These are phyloP conservation scores for Apodemia duryi DNA, from an alignment of 2,888 invertebrate species.

Conservation along the genomic window DNA sequence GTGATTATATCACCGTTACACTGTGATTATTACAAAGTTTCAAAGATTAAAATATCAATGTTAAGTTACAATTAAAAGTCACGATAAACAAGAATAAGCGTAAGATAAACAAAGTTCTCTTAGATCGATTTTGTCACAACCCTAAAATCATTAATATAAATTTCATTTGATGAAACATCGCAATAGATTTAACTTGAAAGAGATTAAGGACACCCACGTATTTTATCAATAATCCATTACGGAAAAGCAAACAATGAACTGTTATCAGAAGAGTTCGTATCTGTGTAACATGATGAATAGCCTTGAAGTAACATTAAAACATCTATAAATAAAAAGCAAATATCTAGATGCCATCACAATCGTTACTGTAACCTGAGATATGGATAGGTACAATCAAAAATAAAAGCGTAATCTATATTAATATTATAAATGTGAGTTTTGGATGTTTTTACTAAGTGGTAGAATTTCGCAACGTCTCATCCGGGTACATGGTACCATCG, in stretches of 20 bases:
- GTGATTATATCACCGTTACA: too few relatives aligned
- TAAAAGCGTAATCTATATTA: constrained; percentile 12
- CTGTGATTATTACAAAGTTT: too few relatives aligned
- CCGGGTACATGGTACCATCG: too few relatives aligned
- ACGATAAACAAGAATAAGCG: too few relatives aligned
- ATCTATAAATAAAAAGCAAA: constrained; percentile 76
- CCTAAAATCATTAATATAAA: constrained; percentile 52
- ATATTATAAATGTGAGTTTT: too few relatives aligned
- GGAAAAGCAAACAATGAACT: constrained; percentile 70
- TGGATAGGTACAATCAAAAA: constrained; percentile 31
- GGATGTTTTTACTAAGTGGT: too few relatives aligned
- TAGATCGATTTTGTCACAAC: constrained; percentile 12
- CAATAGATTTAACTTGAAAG: constrained; percentile 52
- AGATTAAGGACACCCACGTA: constrained; percentile 76
- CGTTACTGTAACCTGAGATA: constrained; percentile 48
- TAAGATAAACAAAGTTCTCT: neutral
- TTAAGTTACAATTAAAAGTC: too few relatives aligned
- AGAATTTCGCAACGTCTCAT: too few relatives aligned
- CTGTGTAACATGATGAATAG: constrained; percentile 65
- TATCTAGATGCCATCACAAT: constrained; percentile 58
- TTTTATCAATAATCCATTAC: constrained; percentile 79
- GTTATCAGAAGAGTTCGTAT: constrained; percentile 64
- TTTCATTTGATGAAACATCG: constrained; percentile 52
- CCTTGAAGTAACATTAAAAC: constrained; percentile 66
- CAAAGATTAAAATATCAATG: too few relatives aligned